phyloP scores from a whole-genome alignment of 53 echinoderm and acorn worm genomes.

The Mesocentrotus franciscanus region DNA sequence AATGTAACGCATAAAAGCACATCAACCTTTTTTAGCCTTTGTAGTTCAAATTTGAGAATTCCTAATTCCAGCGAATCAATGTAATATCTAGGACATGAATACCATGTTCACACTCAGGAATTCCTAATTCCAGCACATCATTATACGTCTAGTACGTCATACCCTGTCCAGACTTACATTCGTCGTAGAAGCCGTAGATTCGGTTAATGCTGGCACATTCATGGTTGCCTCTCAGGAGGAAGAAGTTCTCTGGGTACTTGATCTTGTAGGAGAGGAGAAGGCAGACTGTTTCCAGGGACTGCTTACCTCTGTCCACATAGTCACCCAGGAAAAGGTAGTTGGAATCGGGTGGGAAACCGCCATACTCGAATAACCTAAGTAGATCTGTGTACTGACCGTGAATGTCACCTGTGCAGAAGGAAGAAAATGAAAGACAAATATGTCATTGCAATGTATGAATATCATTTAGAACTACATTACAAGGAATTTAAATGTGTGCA shows the following conservation, averaged over 20 bases:
- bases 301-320: slow-evolving; percentile 97
- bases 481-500: too few relatives aligned
- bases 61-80: too few relatives aligned
- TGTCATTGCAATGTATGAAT: background rate
- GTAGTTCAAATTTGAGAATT: too few relatives aligned
- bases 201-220: slow-evolving; percentile 99
- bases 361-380: slow-evolving; percentile 96
- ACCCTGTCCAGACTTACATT: slow-evolving; percentile 78
- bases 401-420: slow-evolving; percentile 86
- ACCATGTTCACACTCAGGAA: background rate
- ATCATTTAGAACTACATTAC: background rate
- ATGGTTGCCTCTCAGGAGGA: slow-evolving; percentile 93
- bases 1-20: too few relatives aligned
- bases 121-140: background rate
- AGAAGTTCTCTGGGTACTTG: slow-evolving; percentile 98
- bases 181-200: slow-evolving; percentile 98
- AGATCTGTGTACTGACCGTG: slow-evolving; percentile 98
- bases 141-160: background rate
- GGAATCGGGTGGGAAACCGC: slow-evolving; percentile 97
- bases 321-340: slow-evolving; percentile 97
- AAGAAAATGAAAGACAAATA: background rate
- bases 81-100: too few relatives aligned
- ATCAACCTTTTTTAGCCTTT: too few relatives aligned
- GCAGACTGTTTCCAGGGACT: slow-evolving; percentile 95
- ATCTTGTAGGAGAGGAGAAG: slow-evolving; percentile 95